Conservation (phyloP, 2,113 vertebrate genomes). For the Ophthalmolycus amberensis region DNA sequence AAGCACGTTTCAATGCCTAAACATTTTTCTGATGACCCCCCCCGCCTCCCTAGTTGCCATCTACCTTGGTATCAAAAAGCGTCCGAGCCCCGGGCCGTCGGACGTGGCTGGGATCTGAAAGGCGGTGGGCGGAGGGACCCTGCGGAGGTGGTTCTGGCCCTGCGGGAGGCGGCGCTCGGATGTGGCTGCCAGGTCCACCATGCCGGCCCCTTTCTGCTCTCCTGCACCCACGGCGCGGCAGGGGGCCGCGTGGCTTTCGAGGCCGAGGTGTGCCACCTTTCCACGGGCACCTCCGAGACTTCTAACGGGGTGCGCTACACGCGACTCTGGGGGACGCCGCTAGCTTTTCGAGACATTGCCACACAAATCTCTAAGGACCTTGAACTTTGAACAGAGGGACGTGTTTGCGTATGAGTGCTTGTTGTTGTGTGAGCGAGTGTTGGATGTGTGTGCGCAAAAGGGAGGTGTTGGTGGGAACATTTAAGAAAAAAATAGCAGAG, state of each 20-base stretch:
- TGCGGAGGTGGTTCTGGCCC: conserved; percentile 88
- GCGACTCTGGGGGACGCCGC: conserved; percentile 87
- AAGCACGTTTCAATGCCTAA: background rate
- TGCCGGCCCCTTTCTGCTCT: conserved; percentile 91
- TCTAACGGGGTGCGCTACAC: conserved; percentile 89
- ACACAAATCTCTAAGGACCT: conserved; percentile 89
- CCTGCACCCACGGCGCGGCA: conserved; percentile 87
- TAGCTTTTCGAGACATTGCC: conserved; percentile 90
- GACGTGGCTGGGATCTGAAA: conserved; percentile 87
- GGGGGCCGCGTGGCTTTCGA: conserved; percentile 88
- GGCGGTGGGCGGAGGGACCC: conserved; percentile 85
- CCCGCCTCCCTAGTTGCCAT: conserved; percentile 87
- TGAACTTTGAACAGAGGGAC: conserved; percentile 83
- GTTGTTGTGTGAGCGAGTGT: conserved; percentile 57
- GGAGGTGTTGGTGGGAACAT: conserved; percentile 33
- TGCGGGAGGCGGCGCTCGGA: conserved; percentile 87
- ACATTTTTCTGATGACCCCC: background rate
- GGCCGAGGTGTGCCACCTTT: conserved; percentile 92
- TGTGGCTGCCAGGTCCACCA: conserved; percentile 88
- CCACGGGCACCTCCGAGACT: conserved; percentile 83
- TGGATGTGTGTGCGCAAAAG: conserved; percentile 44
- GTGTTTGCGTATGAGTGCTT: conserved; percentile 42
- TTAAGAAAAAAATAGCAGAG: conserved; percentile 39
- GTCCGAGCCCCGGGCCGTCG: conserved; percentile 84
- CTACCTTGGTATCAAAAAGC: conserved; percentile 96